Base-by-base conservation (phyloP, 2,113 vertebrate species). In the Enhydra lutris region DNA sequence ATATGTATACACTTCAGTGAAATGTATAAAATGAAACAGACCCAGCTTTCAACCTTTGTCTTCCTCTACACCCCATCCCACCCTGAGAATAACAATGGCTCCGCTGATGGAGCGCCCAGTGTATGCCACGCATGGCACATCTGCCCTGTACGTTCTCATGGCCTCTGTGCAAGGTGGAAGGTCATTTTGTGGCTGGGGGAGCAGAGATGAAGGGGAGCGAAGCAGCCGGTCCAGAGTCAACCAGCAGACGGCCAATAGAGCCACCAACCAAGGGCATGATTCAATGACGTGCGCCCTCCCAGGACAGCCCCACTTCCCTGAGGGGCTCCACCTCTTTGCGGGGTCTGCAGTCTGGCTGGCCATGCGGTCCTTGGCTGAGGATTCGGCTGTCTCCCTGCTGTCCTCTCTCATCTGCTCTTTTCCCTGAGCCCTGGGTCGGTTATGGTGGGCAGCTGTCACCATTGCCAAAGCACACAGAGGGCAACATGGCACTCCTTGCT, bases 401-500 rank as follows among this genome's bases (percentile, higher is more conserved):
- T 61, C 34, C 29, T 42, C 15, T 59, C 26, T 36, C 34, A 52
- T 71, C 74, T n/a, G 55, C 26, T 23, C 20, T 29, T 42, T 23
- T 76, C 69, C 57, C 15, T 1, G 59, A 76, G 91, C 47, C 95
- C 87, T 21, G n/a, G 5, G 34, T 26, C 1, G 4, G 57, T 52
- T 50, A 45, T 39, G 23, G 82, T 6, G 15, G 63, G 55, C 90
- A 59, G 63, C 76, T 57, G 74, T 36, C 18, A 17, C 42, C 63
- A 34, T 29, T 2, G 0, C 57, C 71, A 67, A 78, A 79, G 89
- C 63, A 29, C 86, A 87, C 85, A 57, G n/a, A 89, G 89, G 67
- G 89, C 39, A 81, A 52, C 83, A 65, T 18, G 52, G 31, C 85
- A 71, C 67, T 91, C 81, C 88, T 97, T 95, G 93, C 96, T 91